phyloP scores from a whole-genome alignment of 2,888 invertebrate genomes.

The Azorinus chamasolen region DNA sequence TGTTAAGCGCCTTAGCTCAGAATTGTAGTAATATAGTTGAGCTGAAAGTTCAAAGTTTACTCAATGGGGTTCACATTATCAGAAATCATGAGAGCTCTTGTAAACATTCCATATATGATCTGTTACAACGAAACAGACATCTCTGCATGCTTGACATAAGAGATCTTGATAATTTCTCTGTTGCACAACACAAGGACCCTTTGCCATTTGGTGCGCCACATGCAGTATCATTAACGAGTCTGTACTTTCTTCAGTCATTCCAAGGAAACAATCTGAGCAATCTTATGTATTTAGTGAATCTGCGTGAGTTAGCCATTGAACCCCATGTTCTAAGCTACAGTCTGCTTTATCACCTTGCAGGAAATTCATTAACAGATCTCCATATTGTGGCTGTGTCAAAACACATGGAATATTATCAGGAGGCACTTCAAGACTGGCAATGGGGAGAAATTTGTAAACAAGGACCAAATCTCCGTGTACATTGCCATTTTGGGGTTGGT shows the following conservation, averaged over 20 bases:
- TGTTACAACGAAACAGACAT: conserved; percentile 49
- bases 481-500: conserved; percentile 58
- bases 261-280: conserved; percentile 55
- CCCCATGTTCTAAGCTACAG: conserved; percentile 67
- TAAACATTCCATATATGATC: conserved; percentile 37
- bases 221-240: conserved; percentile 41
- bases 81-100: conserved; percentile 35
- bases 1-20: conserved; percentile 46
- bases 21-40: conserved; percentile 38
- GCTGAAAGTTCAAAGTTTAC: conserved; percentile 27
- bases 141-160: conserved; percentile 44
- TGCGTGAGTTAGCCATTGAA: conserved; percentile 61
- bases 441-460: conserved; percentile 63
- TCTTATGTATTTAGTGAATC: conserved; percentile 68
- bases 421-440: conserved; percentile 61
- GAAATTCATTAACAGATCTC: conserved; percentile 56
- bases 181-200: conserved; percentile 39
- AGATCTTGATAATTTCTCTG: conserved; percentile 43
- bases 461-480: conserved; percentile 56
- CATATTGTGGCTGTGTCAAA: conserved; percentile 61
- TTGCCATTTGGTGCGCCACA: conserved; percentile 64
- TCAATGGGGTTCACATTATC: conserved; percentile 23
- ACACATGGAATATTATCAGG: conserved; percentile 61
- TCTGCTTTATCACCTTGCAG: conserved; percentile 62
- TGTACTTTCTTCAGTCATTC: conserved; percentile 68